These are phyloP conservation scores for Nomada flava DNA, from an alignment of 2,888 invertebrate genomes.

Conservation along the genomic window DNA sequence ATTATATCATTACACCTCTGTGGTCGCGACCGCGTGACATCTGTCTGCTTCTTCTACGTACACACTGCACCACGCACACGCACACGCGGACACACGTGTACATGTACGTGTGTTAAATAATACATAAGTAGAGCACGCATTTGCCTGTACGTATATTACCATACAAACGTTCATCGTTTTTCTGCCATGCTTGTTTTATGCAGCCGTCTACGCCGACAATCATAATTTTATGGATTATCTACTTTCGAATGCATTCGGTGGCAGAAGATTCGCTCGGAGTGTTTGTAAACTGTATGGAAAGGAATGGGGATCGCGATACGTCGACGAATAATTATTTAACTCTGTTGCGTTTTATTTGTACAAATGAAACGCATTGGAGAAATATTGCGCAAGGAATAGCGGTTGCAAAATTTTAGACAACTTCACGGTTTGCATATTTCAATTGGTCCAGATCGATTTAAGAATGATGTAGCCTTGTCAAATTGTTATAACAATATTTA, in stretches of 20 bases:
- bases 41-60: conserved; percentile 53
- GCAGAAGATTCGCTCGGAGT: neutral
- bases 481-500: too few relatives aligned
- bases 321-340: too few relatives aligned
- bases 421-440: too few relatives aligned
- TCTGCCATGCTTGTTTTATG: conserved; percentile 1
- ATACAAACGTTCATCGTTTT: conserved; percentile 25
- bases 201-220: conserved; percentile 7
- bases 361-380: too few relatives aligned
- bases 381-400: too few relatives aligned
- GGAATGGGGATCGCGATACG: too few relatives aligned
- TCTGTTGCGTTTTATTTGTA: too few relatives aligned
- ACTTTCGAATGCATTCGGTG: neutral
- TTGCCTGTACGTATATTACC: neutral
- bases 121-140: neutral
- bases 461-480: too few relatives aligned
- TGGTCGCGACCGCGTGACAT: conserved; percentile 65
- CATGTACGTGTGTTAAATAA: neutral
- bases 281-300: neutral
- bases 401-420: too few relatives aligned
- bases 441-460: too few relatives aligned
- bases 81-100: neutral
- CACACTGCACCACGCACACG: neutral
- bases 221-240: conserved; percentile 15
- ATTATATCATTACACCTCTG: conserved; percentile 81